A percentile compares a stretch with the other conserved stretches of the same genome.
Evolutionary conservation across 92 coral and sea anemone species (phyloP).

Genomic region (Actinostola sp.): DNA sequence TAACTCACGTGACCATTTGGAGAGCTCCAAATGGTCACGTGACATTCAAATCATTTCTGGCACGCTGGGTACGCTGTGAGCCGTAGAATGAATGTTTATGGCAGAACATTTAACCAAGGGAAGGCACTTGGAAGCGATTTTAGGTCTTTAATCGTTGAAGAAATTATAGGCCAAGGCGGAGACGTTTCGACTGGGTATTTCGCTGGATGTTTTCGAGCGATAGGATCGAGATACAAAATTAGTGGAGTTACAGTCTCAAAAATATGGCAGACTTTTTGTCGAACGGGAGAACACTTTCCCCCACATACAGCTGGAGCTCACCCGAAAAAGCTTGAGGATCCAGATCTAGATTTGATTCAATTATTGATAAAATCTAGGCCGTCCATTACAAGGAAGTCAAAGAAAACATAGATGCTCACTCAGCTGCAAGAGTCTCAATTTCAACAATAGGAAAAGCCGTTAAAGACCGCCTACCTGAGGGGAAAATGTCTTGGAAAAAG

Average conservation of each 20-base stretch:
- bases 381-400: slow-evolving; percentile 35
- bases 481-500: slow-evolving; percentile 52
- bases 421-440: slow-evolving; percentile 32
- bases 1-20: too few relatives aligned
- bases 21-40: too few relatives aligned
- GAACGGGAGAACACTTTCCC: neutral
- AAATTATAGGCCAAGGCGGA: slow-evolving; percentile 28
- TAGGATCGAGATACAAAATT: slow-evolving; percentile 24
- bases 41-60: too few relatives aligned
- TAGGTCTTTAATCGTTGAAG: slow-evolving; percentile 5
- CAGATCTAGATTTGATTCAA: slow-evolving; percentile 11
- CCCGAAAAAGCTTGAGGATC: slow-evolving; percentile 7
- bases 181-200: slow-evolving; percentile 21
- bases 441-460: slow-evolving; percentile 36
- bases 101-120: slow-evolving; percentile 14
- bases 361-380: slow-evolving; percentile 15
- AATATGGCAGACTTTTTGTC: slow-evolving; percentile 14
- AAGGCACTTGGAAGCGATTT: slow-evolving; percentile 14
- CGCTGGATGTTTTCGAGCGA: slow-evolving; percentile 27
- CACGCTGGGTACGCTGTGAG: too few relatives aligned
- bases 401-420: slow-evolving; percentile 36
- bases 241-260: slow-evolving; percentile 7
- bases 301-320: neutral
- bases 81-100: slow-evolving; percentile 19
- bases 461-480: slow-evolving; percentile 51